Percentiles rank a stretch among this genome's conserved stretches.
Conservation (phyloP, 2,888 invertebrate species). For the Clostera curtula region DNA sequence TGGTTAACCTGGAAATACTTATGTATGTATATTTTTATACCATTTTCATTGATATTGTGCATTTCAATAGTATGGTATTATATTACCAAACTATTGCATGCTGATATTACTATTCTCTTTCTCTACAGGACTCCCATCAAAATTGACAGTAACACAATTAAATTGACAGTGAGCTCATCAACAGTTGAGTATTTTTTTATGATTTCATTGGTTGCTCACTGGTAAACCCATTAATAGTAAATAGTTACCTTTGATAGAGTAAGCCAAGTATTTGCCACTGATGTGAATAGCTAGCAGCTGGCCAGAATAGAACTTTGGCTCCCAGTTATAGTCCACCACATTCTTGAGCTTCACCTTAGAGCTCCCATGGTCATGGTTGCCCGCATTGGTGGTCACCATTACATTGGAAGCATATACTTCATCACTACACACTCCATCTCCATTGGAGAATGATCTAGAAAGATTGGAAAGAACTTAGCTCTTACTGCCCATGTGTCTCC, state of each 20-base stretch:
- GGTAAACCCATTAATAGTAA: not conserved
- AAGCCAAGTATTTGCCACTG: constrained; percentile 90
- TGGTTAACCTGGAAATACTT: too few relatives aligned
- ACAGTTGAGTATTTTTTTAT: too few relatives aligned
- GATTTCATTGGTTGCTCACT: too few relatives aligned
- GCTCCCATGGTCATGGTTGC: constrained; percentile 85
- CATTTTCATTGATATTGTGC: too few relatives aligned
- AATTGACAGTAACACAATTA: too few relatives aligned
- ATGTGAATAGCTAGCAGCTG: constrained; percentile 92
- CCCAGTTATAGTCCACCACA: constrained; percentile 95
- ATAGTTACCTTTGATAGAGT: constrained; percentile 87
- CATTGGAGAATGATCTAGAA: constrained; percentile 74
- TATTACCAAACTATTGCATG: too few relatives aligned
- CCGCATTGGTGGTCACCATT: constrained; percentile 80
- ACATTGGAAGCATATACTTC: constrained; percentile 78
- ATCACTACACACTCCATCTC: constrained; percentile 74
- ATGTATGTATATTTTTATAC: too few relatives aligned
- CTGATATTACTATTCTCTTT: too few relatives aligned
- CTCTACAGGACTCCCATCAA: too few relatives aligned
- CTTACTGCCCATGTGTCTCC: too few relatives aligned
- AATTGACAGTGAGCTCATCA: too few relatives aligned
- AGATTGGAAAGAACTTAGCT: not conserved
- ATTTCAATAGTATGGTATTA: too few relatives aligned
- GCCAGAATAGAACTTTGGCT: constrained; percentile 89
- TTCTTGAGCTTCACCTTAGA: constrained; percentile 93